Evolutionary conservation across 1,140 invertebrate genomes (phyloP).

Genomic region (Stegodyphus mimosarum): DNA sequence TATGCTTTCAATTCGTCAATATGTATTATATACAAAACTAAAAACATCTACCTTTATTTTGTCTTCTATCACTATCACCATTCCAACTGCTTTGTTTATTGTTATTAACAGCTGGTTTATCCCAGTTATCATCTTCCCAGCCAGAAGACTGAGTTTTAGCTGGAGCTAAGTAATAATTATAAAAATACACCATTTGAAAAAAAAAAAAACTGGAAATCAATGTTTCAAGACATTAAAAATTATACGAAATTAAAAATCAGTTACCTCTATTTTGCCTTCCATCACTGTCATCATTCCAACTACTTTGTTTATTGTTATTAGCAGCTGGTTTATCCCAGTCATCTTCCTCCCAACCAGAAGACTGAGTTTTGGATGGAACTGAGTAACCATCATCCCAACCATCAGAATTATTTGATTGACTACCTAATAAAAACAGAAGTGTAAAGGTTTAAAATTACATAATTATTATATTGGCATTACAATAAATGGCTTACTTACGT

Average conservation of each 20-base stretch:
- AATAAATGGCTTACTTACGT: too few species aligned
- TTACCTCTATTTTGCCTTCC: too few species aligned
- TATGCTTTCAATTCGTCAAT: too few species aligned
- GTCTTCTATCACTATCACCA: too few species aligned
- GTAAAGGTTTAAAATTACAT: neutral
- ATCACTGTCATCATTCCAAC: too few species aligned
- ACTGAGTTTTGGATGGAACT: neutral
- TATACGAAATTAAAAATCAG: too few species aligned
- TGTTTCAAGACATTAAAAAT: too few species aligned
- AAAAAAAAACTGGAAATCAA: too few species aligned
- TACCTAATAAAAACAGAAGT: neutral
- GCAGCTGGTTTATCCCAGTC: conserved; percentile 5
- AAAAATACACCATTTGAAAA: too few species aligned
- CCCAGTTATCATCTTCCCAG: conserved; percentile 1
- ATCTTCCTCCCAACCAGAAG: neutral
- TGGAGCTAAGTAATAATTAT: neutral
- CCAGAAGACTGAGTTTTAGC: neutral
- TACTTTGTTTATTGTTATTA: conserved; percentile 6
- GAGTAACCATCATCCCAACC: neutral
- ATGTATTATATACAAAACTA: too few species aligned
- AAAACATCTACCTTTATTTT: too few species aligned
- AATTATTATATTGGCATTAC: neutral
- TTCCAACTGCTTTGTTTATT: neutral
- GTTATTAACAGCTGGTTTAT: conserved; percentile 1
- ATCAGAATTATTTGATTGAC: conserved; percentile 2